Base-by-base conservation (phyloP, 53 echinoderm and acorn worm species). In the Astropecten irregularis region DNA sequence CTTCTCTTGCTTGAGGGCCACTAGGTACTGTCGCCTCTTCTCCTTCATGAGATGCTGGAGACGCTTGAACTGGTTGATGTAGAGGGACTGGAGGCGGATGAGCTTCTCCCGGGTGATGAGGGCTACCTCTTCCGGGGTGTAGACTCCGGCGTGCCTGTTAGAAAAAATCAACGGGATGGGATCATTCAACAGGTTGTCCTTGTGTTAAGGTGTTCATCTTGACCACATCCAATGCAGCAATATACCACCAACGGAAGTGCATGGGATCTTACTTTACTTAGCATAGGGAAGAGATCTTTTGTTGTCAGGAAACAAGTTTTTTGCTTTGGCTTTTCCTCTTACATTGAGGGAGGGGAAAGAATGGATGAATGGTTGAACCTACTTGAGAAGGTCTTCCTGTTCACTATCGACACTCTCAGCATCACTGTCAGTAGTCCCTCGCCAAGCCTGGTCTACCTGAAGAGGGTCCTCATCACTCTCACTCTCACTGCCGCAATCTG, bases 341-440 rank as follows among this genome's bases (percentile, higher is more conserved):
- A n/a, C n/a, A n/a, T n/a, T n/a, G n/a, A n/a, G n/a, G n/a, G n/a
- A n/a, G n/a, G n/a, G n/a, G n/a, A n/a, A n/a, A n/a, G n/a, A n/a
- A n/a, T n/a, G n/a, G n/a, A n/a, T n/a, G n/a, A n/a, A n/a, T n/a
- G 10, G 27, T 8, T n/a, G 27, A 4, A 60, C 93, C 85, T 66
- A 96, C 97, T 90, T 96, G 74, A 96, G 93, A 10, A 88, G 64
- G 84, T 96, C 97, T 36, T 96, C 97, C 19, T 95, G 93, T 79
- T 96, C 97, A 89, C 97, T 96, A 68, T 96, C 97, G 2, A 94
- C 97, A 85, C 97, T 96, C 42, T 96, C 97, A 33, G 97, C 97
- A 94, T 96, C 97, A 85, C 97, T 96, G 77, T 96, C 97, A n/a
- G 84, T 86, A 58, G 73, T 85, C 2, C 97, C 92, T 40, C 82